Percentiles rank a stretch among this genome's conserved stretches.
phyloP scores from a whole-genome alignment of 2,113 vertebrate species.

The Xiphorhynchus elegans region DNA sequence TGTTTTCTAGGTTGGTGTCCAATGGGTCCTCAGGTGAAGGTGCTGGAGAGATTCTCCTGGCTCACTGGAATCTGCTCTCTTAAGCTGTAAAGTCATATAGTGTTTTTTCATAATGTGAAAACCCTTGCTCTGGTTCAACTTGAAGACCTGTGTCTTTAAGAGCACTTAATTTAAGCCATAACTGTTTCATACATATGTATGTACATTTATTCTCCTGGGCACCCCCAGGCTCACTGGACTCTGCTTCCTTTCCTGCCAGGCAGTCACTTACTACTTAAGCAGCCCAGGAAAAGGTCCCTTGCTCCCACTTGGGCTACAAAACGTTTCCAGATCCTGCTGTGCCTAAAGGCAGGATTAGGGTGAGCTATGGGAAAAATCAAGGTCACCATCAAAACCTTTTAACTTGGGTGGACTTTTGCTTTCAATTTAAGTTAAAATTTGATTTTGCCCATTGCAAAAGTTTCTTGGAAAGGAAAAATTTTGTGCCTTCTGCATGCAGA shows the following conservation, averaged over 20 bases:
- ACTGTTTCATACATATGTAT: neutral
- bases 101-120: neutral
- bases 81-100: neutral
- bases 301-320: neutral
- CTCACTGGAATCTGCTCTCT: neutral
- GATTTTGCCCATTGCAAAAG: neutral
- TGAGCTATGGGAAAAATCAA: neutral
- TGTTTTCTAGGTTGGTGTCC: neutral
- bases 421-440: neutral
- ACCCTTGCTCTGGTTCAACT: fast-evolving
- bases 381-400: neutral
- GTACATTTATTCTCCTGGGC: neutral
- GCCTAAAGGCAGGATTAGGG: neutral
- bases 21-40: neutral
- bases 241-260: neutral
- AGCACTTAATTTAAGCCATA: neutral
- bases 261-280: neutral
- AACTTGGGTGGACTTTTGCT: neutral
- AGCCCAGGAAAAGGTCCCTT: neutral
- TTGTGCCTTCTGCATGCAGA: neutral
- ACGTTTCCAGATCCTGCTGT: neutral
- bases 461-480: neutral
- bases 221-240: neutral
- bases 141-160: neutral
- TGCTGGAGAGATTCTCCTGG: neutral